Conservation (phyloP, 1,140 invertebrate genomes). For the Stegodyphus dumicola region DNA sequence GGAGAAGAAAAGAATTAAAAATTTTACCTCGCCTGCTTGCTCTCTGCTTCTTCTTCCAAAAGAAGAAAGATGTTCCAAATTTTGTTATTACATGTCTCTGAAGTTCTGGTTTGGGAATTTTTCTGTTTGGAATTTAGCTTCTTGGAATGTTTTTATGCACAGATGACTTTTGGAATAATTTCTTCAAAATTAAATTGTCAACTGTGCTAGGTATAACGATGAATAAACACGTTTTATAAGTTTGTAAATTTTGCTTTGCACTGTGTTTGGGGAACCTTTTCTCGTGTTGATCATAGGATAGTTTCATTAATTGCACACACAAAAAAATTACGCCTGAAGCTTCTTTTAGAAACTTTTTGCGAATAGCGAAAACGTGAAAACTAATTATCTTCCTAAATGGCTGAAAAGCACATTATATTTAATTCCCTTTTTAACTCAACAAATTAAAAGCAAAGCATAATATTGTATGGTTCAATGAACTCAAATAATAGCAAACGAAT, state of each 20-base stretch:
- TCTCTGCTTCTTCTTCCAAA: conserved; percentile 5
- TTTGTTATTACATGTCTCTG: conserved; percentile 29
- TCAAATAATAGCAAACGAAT: no score
- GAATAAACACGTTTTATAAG: conserved; percentile 39
- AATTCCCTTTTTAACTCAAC: no score
- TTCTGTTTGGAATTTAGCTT: conserved; percentile 1
- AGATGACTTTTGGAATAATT: conserved; percentile 8
- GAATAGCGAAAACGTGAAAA: no score
- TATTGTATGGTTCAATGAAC: no score
- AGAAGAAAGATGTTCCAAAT: conserved; percentile 30
- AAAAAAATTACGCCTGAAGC: no score
- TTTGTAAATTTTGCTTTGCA: conserved; percentile 13
- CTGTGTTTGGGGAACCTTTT: background rate
- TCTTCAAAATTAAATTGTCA: conserved; percentile 15
- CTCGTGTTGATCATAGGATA: no score
- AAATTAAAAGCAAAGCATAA: no score
- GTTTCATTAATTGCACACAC: no score
- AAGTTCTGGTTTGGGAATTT: conserved; percentile 20
- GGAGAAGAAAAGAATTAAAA: background rate
- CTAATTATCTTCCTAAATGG: no score
- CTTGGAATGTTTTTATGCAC: no score
- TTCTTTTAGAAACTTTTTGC: no score
- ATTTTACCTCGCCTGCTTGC: background rate
- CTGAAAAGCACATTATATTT: no score
- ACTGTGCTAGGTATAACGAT: background rate